phyloP scores from a whole-genome alignment of 37 sponge, comb jelly and placozoan genomes.

The Oscarella lobularis region DNA sequence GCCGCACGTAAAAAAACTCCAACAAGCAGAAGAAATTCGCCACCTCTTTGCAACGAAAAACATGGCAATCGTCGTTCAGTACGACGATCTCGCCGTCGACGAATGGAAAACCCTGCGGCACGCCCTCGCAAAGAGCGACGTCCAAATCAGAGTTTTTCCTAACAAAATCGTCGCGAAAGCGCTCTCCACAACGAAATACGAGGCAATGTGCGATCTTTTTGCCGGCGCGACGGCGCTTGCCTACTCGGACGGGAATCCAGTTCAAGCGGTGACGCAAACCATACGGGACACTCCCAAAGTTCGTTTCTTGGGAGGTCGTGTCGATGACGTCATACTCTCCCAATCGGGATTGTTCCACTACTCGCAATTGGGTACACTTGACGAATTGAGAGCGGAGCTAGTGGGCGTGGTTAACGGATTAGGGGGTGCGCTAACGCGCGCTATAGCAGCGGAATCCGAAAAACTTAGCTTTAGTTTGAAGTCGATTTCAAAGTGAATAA shows the following conservation, averaged over 20 bases:
- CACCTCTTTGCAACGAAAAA: not conserved
- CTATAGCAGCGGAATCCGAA: too few species aligned
- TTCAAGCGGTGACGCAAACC: not conserved
- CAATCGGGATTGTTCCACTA: not conserved
- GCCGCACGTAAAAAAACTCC: not conserved
- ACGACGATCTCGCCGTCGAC: not conserved
- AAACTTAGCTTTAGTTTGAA: too few species aligned
- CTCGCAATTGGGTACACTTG: too few species aligned
- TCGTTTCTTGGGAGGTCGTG: not conserved
- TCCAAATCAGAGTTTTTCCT: not conserved
- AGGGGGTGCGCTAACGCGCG: too few species aligned
- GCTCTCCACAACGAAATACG: not conserved
- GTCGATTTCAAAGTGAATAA: too few species aligned
- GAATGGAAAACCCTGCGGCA: not conserved
- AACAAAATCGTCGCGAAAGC: not conserved
- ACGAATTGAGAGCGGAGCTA: too few species aligned
- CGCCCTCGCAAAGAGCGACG: not conserved
- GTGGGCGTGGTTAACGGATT: too few species aligned
- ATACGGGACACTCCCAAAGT: not conserved
- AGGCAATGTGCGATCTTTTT: not conserved
- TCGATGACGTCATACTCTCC: not conserved
- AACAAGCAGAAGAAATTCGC: not conserved
- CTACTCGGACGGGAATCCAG: not conserved
- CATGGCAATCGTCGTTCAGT: not conserved
- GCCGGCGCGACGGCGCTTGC: not conserved